Conservation (phyloP, 2,797 vertebrate species). For the Notamacropus eugenii region DNA sequence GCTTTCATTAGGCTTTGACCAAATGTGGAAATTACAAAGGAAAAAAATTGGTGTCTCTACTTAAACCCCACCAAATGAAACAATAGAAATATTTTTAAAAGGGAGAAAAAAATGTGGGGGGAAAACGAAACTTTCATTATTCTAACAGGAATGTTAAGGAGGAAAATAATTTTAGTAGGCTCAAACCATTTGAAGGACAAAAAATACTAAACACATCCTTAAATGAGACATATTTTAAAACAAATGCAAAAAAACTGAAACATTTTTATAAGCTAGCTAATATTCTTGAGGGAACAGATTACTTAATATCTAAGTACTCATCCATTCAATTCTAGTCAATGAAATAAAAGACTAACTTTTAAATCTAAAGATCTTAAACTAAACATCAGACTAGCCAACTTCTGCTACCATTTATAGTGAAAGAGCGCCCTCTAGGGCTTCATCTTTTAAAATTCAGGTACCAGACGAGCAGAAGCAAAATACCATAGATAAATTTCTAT, state of each 20-base stretch:
- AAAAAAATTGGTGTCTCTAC: background rate
- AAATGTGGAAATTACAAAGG: conserved; percentile 5
- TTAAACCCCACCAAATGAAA: background rate
- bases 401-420: conserved; percentile 47
- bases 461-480: background rate
- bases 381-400: conserved; percentile 11
- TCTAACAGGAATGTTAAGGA: background rate
- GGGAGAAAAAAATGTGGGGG: background rate
- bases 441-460: conserved; percentile 50
- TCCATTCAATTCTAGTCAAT: background rate
- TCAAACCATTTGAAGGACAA: conserved; percentile 43
- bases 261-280: background rate
- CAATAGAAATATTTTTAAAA: conserved; percentile 5
- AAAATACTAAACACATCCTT: conserved; percentile 7
- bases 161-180: conserved; percentile 5
- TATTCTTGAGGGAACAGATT: background rate
- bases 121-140: background rate
- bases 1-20: background rate
- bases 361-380: conserved; percentile 25
- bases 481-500: background rate
- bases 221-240: background rate
- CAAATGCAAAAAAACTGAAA: background rate
- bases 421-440: conserved; percentile 73
- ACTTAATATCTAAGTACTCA: background rate
- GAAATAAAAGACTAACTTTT: background rate